Evolutionary conservation across 2,113 vertebrate genomes (phyloP).

Genomic region (Puma concolor): DNA sequence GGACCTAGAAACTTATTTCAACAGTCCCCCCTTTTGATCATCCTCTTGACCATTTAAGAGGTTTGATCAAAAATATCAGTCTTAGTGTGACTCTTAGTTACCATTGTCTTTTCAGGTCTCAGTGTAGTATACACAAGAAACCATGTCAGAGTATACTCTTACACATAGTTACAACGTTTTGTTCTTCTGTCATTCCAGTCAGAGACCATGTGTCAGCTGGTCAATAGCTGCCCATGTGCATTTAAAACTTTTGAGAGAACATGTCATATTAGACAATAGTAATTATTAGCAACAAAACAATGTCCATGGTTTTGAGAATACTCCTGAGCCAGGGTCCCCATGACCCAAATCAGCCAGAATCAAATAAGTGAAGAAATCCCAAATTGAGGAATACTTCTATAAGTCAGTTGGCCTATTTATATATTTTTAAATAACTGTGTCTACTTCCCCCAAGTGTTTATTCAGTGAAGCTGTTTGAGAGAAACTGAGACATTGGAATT

Average conservation of each 20-base stretch:
- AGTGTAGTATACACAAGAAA: too few species aligned
- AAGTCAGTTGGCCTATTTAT: neutral
- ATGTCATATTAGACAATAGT: neutral
- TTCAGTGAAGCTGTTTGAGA: neutral
- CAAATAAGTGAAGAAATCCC: neutral
- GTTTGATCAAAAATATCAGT: neutral
- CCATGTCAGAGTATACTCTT: neutral
- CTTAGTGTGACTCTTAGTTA: neutral
- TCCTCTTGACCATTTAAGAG: neutral
- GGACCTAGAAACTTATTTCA: neutral
- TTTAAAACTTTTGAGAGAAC: neutral
- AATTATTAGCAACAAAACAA: neutral
- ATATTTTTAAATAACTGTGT: too few species aligned
- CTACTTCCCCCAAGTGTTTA: neutral
- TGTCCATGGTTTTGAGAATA: neutral
- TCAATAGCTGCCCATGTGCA: neutral
- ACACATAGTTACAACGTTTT: neutral
- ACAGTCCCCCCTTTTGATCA: neutral
- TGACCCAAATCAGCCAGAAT: neutral
- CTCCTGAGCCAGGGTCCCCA: neutral
- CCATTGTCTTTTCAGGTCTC: neutral
- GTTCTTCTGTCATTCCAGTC: neutral
- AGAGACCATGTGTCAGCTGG: neutral
- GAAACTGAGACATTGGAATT: neutral
- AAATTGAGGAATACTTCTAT: neutral